phyloP scores from a whole-genome alignment of 1,140 invertebrate genomes.

The Maniola jurtina region DNA sequence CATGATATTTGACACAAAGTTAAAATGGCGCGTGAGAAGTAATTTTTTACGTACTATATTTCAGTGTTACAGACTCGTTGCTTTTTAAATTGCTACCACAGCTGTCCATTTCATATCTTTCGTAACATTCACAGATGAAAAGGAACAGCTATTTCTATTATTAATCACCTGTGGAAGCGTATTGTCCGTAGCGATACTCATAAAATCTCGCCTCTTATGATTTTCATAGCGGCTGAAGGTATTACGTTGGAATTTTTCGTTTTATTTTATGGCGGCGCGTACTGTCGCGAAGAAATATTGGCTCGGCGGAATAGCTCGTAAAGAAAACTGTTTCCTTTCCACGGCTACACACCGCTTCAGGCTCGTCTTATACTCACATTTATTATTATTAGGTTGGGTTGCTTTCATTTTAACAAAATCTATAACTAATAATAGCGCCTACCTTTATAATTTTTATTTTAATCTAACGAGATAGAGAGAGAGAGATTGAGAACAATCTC shows the following conservation, averaged over 20 bases:
- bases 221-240: slow-evolving; percentile 69
- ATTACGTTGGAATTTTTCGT: slow-evolving; percentile 76
- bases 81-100: too few species aligned
- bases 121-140: too few species aligned
- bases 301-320: slow-evolving; percentile 76
- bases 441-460: too few species aligned
- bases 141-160: slow-evolving; percentile 34
- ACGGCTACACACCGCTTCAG: slow-evolving; percentile 65
- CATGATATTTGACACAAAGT: too few species aligned
- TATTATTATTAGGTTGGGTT: slow-evolving; percentile 46
- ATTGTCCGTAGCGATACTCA: slow-evolving; percentile 57
- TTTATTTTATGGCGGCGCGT: slow-evolving; percentile 77
- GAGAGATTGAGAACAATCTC: too few species aligned
- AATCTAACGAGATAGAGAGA: too few species aligned
- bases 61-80: too few species aligned
- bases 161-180: slow-evolving; percentile 63
- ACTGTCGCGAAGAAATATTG: slow-evolving; percentile 77
- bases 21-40: too few species aligned
- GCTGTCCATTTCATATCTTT: too few species aligned
- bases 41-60: too few species aligned
- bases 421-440: neutral
- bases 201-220: slow-evolving; percentile 76
- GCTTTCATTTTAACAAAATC: slow-evolving; percentile 1
- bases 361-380: slow-evolving; percentile 43
- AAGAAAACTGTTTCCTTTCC: slow-evolving; percentile 73